Evolutionary conservation across 2,888 invertebrate genomes (phyloP).

Genomic region (Hoplodrina ambigua): DNA sequence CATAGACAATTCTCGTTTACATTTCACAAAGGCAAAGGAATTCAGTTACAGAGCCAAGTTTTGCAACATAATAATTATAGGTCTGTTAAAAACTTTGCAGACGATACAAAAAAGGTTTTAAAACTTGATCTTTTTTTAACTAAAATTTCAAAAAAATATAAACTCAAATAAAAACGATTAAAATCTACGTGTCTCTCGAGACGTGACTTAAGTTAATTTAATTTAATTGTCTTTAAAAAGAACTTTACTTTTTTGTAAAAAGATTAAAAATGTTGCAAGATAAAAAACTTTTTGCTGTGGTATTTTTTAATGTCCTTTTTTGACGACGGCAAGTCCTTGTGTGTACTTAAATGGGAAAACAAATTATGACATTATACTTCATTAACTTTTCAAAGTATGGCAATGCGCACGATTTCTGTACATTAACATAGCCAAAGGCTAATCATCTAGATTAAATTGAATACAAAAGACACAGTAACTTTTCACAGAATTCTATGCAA

Average conservation of each 20-base stretch:
- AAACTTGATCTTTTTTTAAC: slow-evolving; percentile 47
- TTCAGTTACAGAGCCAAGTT: slow-evolving; percentile 49
- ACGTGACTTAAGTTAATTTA: slow-evolving; percentile 64
- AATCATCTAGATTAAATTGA: slow-evolving; percentile 21
- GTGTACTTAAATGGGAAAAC: slow-evolving; percentile 36
- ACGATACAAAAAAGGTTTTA: slow-evolving; percentile 56
- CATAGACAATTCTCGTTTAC: slow-evolving; percentile 37
- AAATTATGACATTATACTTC: slow-evolving; percentile 48
- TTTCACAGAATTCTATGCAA: slow-evolving; percentile 1
- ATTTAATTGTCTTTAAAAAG: slow-evolving; percentile 64
- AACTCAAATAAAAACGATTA: slow-evolving; percentile 61
- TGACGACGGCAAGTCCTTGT: slow-evolving; percentile 25
- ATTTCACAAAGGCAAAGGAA: slow-evolving; percentile 60
- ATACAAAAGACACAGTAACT: slow-evolving; percentile 1
- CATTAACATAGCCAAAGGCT: slow-evolving; percentile 7
- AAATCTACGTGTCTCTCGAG: slow-evolving; percentile 62
- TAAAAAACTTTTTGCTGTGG: slow-evolving; percentile 42
- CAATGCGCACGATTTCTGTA: slow-evolving; percentile 8
- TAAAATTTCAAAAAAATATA: slow-evolving; percentile 34
- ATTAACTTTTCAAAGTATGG: slow-evolving; percentile 38
- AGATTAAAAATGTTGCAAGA: slow-evolving; percentile 61
- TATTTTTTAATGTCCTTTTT: slow-evolving; percentile 44
- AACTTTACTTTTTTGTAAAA: slow-evolving; percentile 55
- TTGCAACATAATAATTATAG: slow-evolving; percentile 58
- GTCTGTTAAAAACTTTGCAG: slow-evolving; percentile 60